Base-by-base conservation (phyloP, 2,888 invertebrate species). In the Nasonia oneida region DNA sequence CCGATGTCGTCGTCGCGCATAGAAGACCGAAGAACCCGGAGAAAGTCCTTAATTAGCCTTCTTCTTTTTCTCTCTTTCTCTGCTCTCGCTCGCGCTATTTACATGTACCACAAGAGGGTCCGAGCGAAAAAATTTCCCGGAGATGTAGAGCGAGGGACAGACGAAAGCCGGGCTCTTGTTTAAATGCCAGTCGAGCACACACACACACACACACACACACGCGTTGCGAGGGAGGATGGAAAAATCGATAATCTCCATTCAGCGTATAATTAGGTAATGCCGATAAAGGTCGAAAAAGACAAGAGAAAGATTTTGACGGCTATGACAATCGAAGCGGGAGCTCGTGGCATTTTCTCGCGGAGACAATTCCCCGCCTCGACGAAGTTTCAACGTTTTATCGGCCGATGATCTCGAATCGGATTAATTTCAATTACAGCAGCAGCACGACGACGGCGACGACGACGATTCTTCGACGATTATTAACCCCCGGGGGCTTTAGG, bases 381-480 rank as follows among this genome's bases (percentile, higher is more conserved):
- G 14, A 82, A 82, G 53, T 74, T 82, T 42, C 29, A 33, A 57
- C 64, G 42, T 83, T 86, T 86, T 80, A 86, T 86, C 83, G 39
- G 33, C 29, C 53, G 61, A 74, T 50, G 84, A 81, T 80, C 80
- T 80, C 61, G 37, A 78, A 77, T 64, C 2, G 64, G 67, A 84
- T 84, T 86, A 81, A 86, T 86, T 81, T 86, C 81, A 86, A 86
- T 86, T 86, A 84, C 67, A 86, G 74, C 78, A 23, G 74, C 64
- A 23, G 23, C 10, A 42, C 73, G 73, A 73, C 42, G 47, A 29
- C n/a, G 37, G 3, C 74, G 74, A 12, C 74, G 74, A 57, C 23
- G 50, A 70, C 67, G 74, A 77, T 64, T 78, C 73, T 50, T 75
- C 42, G 71, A 47, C 47, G 83, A 73, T 71, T 83, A 83, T 86